phyloP scores from a whole-genome alignment of 2,888 invertebrate species.

The Ypsolopha scabrella region DNA sequence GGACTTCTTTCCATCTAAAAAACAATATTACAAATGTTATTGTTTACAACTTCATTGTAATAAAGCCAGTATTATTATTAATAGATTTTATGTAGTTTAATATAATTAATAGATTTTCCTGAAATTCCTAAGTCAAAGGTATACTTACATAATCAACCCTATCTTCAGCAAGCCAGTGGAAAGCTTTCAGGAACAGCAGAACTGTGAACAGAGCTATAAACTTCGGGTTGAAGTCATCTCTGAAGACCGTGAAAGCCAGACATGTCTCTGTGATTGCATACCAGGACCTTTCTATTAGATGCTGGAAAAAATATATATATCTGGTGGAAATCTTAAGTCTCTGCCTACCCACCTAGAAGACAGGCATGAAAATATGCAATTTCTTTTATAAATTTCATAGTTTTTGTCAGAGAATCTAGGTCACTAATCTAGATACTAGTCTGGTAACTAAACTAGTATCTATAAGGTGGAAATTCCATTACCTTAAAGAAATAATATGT shows the following conservation, averaged over 20 bases:
- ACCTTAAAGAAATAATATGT: too few species aligned
- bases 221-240: constrained; percentile 98
- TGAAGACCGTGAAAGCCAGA: constrained; percentile 97
- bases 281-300: constrained; percentile 97
- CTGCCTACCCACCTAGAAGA: too few species aligned
- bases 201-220: constrained; percentile 98
- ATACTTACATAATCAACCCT: constrained; percentile 96
- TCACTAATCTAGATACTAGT: too few species aligned
- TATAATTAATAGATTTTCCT: not conserved
- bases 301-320: constrained; percentile 71
- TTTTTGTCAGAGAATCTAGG: too few species aligned
- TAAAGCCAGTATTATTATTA: too few species aligned
- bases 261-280: constrained; percentile 99
- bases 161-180: constrained; percentile 99
- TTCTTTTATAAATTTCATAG: too few species aligned
- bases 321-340: too few species aligned
- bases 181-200: constrained; percentile 95
- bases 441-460: too few species aligned
- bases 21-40: not conserved
- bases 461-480: too few species aligned
- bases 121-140: not conserved
- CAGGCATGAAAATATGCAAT: too few species aligned
- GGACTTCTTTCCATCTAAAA: constrained; percentile 98
- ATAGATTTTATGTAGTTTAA: too few species aligned
- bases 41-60: too few species aligned